Conservation (phyloP, 2,888 invertebrate genomes). For the Dastarcus helophoroides region DNA sequence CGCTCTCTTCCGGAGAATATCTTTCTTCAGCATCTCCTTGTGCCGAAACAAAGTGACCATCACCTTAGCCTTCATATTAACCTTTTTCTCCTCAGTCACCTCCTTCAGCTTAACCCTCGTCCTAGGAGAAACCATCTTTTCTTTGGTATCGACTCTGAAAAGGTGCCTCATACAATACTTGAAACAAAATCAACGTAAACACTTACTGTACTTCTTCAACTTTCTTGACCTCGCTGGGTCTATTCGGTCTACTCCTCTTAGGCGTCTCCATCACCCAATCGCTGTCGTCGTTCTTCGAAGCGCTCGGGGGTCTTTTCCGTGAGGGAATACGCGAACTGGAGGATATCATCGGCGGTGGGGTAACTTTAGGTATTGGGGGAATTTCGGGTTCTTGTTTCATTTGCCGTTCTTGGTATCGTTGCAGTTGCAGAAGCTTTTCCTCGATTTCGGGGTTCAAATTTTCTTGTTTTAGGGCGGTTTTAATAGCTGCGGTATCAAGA, state of each 20-base stretch:
- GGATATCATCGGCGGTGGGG: slow-evolving; percentile 26
- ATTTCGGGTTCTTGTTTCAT: slow-evolving; percentile 49
- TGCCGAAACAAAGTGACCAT: slow-evolving; percentile 73
- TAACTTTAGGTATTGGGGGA: slow-evolving; percentile 24
- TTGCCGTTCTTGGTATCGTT: slow-evolving; percentile 71
- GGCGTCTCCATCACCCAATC: slow-evolving; percentile 40
- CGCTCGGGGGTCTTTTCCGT: slow-evolving; percentile 31
- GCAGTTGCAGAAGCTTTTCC: slow-evolving; percentile 78
- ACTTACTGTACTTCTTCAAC: slow-evolving; percentile 30
- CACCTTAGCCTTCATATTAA: slow-evolving; percentile 47
- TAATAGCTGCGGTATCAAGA: slow-evolving; percentile 57
- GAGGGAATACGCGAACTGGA: background rate
- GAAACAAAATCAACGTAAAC: slow-evolving; percentile 1
- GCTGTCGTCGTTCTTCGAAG: slow-evolving; percentile 33
- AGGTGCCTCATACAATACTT: background rate
- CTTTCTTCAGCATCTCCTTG: slow-evolving; percentile 85
- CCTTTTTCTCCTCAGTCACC: slow-evolving; percentile 42
- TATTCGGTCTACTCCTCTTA: slow-evolving; percentile 30
- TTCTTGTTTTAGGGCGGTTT: slow-evolving; percentile 83
- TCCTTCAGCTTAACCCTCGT: slow-evolving; percentile 31
- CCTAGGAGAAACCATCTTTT: slow-evolving; percentile 29
- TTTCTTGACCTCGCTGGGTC: slow-evolving; percentile 26
- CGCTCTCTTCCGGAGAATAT: slow-evolving; percentile 83
- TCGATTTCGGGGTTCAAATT: slow-evolving; percentile 87
- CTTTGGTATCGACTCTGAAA: slow-evolving; percentile 20